A percentile compares a stretch with the other conserved stretches of the same genome.
These are phyloP conservation scores for Drosophila ananassae DNA, from an alignment of 1,140 invertebrate species.

Conservation along the genomic window DNA sequence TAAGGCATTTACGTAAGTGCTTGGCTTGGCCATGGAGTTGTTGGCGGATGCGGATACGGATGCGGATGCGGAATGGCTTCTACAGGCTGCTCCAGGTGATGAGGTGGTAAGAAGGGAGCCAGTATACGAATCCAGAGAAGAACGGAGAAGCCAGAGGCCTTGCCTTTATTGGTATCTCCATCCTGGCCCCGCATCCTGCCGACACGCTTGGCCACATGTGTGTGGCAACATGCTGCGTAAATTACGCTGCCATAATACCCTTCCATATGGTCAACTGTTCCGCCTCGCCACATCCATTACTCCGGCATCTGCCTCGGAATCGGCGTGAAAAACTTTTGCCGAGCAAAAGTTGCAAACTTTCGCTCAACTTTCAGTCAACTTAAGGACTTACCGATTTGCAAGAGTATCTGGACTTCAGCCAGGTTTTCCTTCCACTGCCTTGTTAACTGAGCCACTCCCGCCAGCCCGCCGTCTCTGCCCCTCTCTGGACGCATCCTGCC, in stretches of 20 bases:
- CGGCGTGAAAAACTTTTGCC: slow-evolving; percentile 16
- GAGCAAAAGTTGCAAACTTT: slow-evolving; percentile 39
- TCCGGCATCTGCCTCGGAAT: slow-evolving; percentile 16
- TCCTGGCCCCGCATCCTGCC: slow-evolving; percentile 1
- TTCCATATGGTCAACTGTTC: slow-evolving; percentile 50
- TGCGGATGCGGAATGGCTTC: not conserved
- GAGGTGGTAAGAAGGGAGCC: not conserved
- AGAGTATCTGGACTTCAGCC: slow-evolving; percentile 46
- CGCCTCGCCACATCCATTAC: slow-evolving; percentile 24
- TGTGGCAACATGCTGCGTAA: slow-evolving; percentile 59
- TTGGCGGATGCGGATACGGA: not conserved
- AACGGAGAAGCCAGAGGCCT: slow-evolving; percentile 16
- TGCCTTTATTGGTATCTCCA: slow-evolving; percentile 18
- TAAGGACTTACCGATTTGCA: slow-evolving; percentile 26
- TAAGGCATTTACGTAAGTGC: slow-evolving; percentile 67
- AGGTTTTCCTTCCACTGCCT: slow-evolving; percentile 7
- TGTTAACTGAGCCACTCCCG: not conserved
- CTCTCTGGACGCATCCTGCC: not conserved
- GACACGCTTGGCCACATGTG: slow-evolving; percentile 58
- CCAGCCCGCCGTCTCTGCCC: not conserved
- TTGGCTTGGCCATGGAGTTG: slow-evolving; percentile 49
- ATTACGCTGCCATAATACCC: slow-evolving; percentile 56
- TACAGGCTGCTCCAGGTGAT: not conserved
- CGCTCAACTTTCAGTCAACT: slow-evolving; percentile 23
- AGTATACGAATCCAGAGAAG: slow-evolving; percentile 6